Percentiles rank a stretch among this genome's conserved stretches.
phyloP scores from a whole-genome alignment of 2,888 invertebrate genomes.

The Teinopalpus imperialis region DNA sequence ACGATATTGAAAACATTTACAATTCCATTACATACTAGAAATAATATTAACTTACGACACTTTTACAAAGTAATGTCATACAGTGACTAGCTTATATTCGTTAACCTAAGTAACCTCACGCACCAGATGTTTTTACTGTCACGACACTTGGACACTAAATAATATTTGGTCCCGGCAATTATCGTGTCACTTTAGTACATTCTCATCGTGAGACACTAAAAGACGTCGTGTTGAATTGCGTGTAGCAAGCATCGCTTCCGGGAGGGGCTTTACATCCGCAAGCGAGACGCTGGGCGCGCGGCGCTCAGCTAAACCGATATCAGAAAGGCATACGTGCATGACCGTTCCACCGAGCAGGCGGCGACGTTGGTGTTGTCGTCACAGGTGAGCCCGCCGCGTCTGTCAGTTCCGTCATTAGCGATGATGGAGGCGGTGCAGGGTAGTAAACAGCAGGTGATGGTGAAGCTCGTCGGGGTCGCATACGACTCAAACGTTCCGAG shows the following conservation, averaged over 20 bases:
- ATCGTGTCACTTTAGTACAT: neutral
- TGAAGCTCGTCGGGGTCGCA: constrained; percentile 31
- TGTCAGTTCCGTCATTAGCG: constrained; percentile 31
- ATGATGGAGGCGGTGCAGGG: constrained; percentile 46
- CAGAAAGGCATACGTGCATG: constrained; percentile 49
- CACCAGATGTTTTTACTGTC: constrained; percentile 1
- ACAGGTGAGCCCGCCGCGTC: constrained; percentile 36
- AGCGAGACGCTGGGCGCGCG: constrained; percentile 24
- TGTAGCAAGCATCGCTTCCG: constrained; percentile 6
- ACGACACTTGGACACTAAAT: constrained; percentile 6
- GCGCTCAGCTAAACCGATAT: constrained; percentile 26
- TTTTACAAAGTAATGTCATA: too few species aligned
- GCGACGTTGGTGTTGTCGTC: constrained; percentile 35
- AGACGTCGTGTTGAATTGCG: constrained; percentile 1
- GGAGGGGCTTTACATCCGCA: constrained; percentile 3
- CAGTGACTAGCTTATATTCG: too few species aligned
- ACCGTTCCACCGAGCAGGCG: constrained; percentile 51
- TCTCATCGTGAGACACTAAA: neutral
- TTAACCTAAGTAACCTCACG: too few species aligned
- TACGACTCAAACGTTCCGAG: constrained; percentile 40
- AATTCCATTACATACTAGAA: too few species aligned
- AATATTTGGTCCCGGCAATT: constrained; percentile 4
- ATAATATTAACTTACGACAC: neutral
- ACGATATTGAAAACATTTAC: too few species aligned
- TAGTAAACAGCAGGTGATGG: constrained; percentile 60